Base-by-base conservation (phyloP, 2,888 invertebrate species). In the Andrena flavipes region DNA sequence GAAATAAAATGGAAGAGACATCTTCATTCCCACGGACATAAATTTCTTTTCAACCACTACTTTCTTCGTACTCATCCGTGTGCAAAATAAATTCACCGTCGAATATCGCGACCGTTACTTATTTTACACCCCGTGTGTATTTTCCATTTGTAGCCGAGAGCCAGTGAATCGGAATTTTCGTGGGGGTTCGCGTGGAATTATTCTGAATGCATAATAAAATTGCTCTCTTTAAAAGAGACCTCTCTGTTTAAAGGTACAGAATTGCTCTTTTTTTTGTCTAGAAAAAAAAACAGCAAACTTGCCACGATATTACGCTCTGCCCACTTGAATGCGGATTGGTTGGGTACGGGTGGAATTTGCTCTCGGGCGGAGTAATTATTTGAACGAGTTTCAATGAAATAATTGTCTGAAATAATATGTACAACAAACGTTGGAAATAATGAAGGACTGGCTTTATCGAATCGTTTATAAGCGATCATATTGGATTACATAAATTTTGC, bases 361-460 rank as follows among this genome's bases (percentile, higher is more conserved):
- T 26, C 35, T 70, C 56, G 8, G 26, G 65, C 51, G 26, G 42
- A 77, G 60, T 70, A 77, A 80, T 80, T 80, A 80, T 80, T 80
- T 80, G 60, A 70, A 70, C 70, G 70, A 59, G 30, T 78, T 80
- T 80, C 78, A 71, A 80, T 78, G 80, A 71, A 71, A 80, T 71
- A 80, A 80, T 80, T 78, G 65, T 78, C 80, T 67, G 79, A 78
- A 80, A 80, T 80, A 80, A 80, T 80, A 71, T 49, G 67, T 67
- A 72, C 62, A 78, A 79, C 80, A 79, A 71, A 78, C 35, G 67
- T 63, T 71, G 33, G 48, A 33, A 26, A 35, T 30, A 30, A 29
- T 29, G 51, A 54, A 23, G 49, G 48, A 42, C 20, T 3, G 8
- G n/a, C 29, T 30, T 70, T 48, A 49, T 69, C 35, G 60, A 51